Evolutionary conservation across 2,888 invertebrate species (phyloP).

Genomic region (Isoperla grammatica): DNA sequence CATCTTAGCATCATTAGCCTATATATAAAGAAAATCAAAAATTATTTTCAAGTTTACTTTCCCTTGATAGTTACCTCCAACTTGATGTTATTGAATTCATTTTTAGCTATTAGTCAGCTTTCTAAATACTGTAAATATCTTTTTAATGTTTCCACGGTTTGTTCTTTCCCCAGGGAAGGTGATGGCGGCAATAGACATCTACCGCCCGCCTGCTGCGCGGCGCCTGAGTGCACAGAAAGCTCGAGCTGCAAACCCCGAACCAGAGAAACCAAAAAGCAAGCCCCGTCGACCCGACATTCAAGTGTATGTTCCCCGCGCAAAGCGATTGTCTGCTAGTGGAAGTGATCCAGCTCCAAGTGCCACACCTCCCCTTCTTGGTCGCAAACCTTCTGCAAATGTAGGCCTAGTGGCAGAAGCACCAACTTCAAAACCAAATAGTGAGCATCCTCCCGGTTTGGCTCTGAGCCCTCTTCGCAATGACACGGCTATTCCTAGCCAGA

Average conservation of each 20-base stretch:
- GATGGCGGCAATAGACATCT: slow-evolving; percentile 38
- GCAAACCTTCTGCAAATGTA: not conserved
- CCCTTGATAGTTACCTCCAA: too few relatives aligned
- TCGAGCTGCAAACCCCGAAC: not conserved
- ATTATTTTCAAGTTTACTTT: too few relatives aligned
- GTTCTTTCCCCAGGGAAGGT: slow-evolving; percentile 9
- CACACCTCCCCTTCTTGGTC: not conserved
- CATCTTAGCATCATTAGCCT: too few relatives aligned
- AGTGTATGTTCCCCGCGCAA: slow-evolving; percentile 70
- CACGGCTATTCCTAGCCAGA: too few relatives aligned
- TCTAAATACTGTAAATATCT: too few relatives aligned
- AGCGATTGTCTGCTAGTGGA: slow-evolving; percentile 41
- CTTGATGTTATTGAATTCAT: too few relatives aligned
- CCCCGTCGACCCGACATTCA: slow-evolving; percentile 67
- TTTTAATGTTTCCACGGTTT: slow-evolving; percentile 4
- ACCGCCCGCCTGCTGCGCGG: slow-evolving; percentile 51
- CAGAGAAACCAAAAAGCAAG: slow-evolving; percentile 18
- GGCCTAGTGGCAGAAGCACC: too few relatives aligned
- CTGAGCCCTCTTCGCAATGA: too few relatives aligned
- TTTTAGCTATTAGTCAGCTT: too few relatives aligned
- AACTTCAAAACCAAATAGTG: too few relatives aligned
- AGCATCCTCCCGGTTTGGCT: too few relatives aligned
- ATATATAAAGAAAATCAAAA: too few relatives aligned
- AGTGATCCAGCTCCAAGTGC: not conserved
- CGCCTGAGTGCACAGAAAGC: slow-evolving; percentile 31